Percentiles rank a stretch among this genome's conserved stretches.
Evolutionary conservation across 2,113 vertebrate genomes (phyloP).

Genomic region (Fukomys damarensis): DNA sequence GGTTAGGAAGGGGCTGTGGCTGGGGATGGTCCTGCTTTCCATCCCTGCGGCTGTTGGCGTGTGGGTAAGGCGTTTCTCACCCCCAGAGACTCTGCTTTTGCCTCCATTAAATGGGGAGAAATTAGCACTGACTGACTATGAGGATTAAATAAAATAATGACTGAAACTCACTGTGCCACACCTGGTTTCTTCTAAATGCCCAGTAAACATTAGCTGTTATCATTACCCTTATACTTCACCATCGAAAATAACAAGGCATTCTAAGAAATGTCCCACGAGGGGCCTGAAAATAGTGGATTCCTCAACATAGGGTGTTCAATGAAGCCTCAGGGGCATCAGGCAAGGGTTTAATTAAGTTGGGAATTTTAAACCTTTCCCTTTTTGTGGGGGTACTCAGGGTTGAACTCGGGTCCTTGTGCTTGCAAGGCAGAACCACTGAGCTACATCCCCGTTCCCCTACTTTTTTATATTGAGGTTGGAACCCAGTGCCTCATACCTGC

Average conservation of each 20-base stretch:
- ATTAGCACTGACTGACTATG: neutral
- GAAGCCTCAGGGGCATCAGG: neutral
- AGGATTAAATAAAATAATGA: neutral
- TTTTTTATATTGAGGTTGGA: neutral
- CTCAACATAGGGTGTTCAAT: neutral
- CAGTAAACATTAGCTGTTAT: neutral
- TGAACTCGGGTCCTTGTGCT: neutral
- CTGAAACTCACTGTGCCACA: neutral
- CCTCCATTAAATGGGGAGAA: neutral
- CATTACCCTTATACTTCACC: neutral
- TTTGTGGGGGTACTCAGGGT: neutral
- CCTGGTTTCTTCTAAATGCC: neutral
- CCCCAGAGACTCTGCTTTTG: neutral
- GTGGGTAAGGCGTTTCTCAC: neutral
- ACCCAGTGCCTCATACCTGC: neutral
- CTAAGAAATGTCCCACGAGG: neutral
- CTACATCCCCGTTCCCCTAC: neutral
- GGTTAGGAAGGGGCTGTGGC: neutral
- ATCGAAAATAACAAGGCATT: neutral
- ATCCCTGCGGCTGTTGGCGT: neutral
- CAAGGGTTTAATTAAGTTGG: no score
- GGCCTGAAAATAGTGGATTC: neutral
- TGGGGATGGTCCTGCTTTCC: neutral
- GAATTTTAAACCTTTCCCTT: neutral
- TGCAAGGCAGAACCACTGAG: no score